Base-by-base conservation (phyloP, 2,888 invertebrate species). In the Mesoligia furuncula region DNA sequence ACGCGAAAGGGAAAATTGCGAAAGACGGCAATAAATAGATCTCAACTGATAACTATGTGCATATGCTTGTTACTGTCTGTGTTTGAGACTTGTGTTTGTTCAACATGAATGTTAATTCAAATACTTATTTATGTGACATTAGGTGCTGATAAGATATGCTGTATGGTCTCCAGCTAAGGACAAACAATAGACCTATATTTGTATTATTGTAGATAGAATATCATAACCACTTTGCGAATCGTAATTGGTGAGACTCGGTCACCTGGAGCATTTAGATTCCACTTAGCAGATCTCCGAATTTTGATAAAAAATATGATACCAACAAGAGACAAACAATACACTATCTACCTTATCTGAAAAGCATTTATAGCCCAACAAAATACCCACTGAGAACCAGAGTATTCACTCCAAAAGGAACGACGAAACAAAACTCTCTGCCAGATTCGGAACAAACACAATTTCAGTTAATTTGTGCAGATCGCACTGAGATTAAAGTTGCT, bases 1-100 rank as follows among this genome's bases (percentile, higher is more conserved):
- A 80, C 83, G 75, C 73, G 73, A 84, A 73, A 85, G 65, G 81
- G 80, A 77, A 84, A 73, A 84, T 84, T 85, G 62, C 81, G 77
- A 73, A 77, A 77, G 70, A 51, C 57, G 11, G 70, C 59, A 75
- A 73, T 84, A 75, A 77, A 80, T 74, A 73, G 75, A 84, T 84
- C 73, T 75, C 71, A 66, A 85, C 74, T 79, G 79, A 79, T 80
- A 84, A 77, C 61, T 75, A 15, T 66, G 42, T 73, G 73, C 45
- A 77, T 77, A 77, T 67, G 57, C 27, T 62, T 54, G 70, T 65
- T 59, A 36, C 57, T 64, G 59, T 51, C 72, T 36, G 17, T 70
- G 36, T 45, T 75, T 74, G n/a, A 74, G 45, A n/a, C 36, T n/a
- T 61, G 54, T 36, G n/a, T 68, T 84, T 69, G 39, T 45, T 67